These are phyloP conservation scores for Tragelaphus scriptus DNA, from an alignment of 2,113 vertebrate genomes.

Conservation along the genomic window DNA sequence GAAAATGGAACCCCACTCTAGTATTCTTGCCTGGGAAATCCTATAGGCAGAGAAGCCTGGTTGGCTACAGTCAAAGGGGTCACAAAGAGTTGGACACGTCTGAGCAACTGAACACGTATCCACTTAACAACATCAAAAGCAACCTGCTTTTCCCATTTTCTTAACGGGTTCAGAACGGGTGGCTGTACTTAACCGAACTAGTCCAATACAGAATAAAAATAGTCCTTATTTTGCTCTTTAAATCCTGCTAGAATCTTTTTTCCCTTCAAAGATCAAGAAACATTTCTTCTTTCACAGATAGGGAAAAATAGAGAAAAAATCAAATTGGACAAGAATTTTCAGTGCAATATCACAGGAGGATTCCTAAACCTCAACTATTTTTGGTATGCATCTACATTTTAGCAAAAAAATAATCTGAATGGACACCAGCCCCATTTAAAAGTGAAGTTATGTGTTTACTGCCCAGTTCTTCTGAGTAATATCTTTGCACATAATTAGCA, in stretches of 20 bases:
- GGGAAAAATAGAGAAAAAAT: neutral
- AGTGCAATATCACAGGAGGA: neutral
- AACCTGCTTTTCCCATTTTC: neutral
- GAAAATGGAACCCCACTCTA: neutral
- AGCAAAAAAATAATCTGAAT: neutral
- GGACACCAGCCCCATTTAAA: neutral
- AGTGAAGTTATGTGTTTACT: neutral
- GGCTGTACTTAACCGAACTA: neutral
- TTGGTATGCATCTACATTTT: neutral
- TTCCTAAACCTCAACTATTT: neutral
- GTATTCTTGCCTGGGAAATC: neutral
- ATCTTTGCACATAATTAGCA: neutral
- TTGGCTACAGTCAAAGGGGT: neutral
- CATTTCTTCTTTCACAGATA: slow-evolving; percentile 13
- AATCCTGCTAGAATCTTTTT: neutral
- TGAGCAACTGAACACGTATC: neutral
- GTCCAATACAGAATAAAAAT: neutral
- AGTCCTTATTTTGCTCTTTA: neutral
- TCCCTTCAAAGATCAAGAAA: slow-evolving; percentile 28
- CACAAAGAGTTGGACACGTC: neutral
- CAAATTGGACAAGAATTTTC: slow-evolving; percentile 1
- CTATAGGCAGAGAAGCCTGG: neutral
- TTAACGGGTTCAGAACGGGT: neutral
- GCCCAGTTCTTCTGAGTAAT: neutral
- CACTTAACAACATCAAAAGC: neutral